Evolutionary conservation across 92 coral and sea anemone species (phyloP).

Genomic region (Actinernus sp.): DNA sequence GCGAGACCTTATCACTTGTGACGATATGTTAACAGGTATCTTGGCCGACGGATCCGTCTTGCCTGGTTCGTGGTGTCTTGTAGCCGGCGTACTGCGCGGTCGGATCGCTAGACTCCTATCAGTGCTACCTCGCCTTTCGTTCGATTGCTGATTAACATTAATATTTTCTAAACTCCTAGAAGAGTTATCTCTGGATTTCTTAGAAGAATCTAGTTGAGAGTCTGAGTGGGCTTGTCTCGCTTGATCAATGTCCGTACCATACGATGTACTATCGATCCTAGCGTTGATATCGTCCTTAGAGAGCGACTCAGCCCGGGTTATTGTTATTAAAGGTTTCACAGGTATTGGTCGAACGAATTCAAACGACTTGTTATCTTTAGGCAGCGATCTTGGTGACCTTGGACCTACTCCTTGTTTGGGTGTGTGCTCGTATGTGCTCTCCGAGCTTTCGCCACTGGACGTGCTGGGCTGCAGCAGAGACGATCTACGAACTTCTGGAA

Average conservation of each 20-base stretch:
- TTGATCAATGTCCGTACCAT: slow-evolving; percentile 56
- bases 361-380: slow-evolving; percentile 83
- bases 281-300: slow-evolving; percentile 81
- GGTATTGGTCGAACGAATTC: slow-evolving; percentile 98
- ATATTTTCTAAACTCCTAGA: slow-evolving; percentile 78
- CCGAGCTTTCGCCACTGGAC: slow-evolving; percentile 93
- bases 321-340: slow-evolving; percentile 84
- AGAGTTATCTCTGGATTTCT: slow-evolving; percentile 41
- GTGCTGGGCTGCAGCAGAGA: slow-evolving; percentile 85
- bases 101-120: slow-evolving; percentile 52
- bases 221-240: slow-evolving; percentile 83
- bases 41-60: slow-evolving; percentile 55
- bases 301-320: slow-evolving; percentile 86
- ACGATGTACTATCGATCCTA: slow-evolving; percentile 57
- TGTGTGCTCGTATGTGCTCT: slow-evolving; percentile 82
- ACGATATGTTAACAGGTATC: slow-evolving; percentile 90
- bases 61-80: slow-evolving; percentile 37
- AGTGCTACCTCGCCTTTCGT: slow-evolving; percentile 64
- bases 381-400: slow-evolving; percentile 78
- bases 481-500: slow-evolving; percentile 74
- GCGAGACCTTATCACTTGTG: slow-evolving; percentile 84
- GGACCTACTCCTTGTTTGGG: slow-evolving; percentile 64
- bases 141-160: slow-evolving; percentile 46
- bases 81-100: slow-evolving; percentile 53
- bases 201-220: slow-evolving; percentile 69